These are phyloP conservation scores for Silurus aristotelis DNA, from an alignment of 2,797 vertebrate species.

Conservation along the genomic window DNA sequence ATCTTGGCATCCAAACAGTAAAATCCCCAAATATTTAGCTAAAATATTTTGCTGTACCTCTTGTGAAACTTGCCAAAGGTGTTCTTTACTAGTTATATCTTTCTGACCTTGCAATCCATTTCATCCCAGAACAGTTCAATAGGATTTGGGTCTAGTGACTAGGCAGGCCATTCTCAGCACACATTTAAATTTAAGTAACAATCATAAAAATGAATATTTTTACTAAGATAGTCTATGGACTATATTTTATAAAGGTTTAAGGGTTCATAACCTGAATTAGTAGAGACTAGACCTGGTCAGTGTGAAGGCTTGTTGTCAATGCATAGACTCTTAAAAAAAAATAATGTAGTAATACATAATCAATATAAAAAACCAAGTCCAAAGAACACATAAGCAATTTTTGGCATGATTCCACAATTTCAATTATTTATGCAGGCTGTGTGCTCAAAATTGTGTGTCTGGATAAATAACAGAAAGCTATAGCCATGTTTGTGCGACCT, in stretches of 20 bases:
- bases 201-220: too few species aligned
- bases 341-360: neutral
- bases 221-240: too few species aligned
- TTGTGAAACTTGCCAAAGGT: too few species aligned
- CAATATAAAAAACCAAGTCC: neutral
- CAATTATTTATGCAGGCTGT: neutral
- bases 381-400: neutral
- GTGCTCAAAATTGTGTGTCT: neutral
- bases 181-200: too few species aligned
- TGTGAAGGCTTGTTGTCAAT: neutral
- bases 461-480: neutral
- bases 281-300: neutral
- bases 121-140: too few species aligned
- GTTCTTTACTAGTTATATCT: too few species aligned
- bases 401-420: neutral
- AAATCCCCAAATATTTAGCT: too few species aligned
- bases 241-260: neutral
- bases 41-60: too few species aligned
- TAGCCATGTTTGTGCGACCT: slow-evolving; percentile 12
- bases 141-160: too few species aligned
- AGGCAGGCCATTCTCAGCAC: too few species aligned
- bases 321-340: neutral
- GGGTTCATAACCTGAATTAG: neutral
- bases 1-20: too few species aligned
- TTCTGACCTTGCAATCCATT: too few species aligned